These are phyloP conservation scores for Dryas iulia DNA, from an alignment of 1,140 invertebrate genomes.

Conservation along the genomic window DNA sequence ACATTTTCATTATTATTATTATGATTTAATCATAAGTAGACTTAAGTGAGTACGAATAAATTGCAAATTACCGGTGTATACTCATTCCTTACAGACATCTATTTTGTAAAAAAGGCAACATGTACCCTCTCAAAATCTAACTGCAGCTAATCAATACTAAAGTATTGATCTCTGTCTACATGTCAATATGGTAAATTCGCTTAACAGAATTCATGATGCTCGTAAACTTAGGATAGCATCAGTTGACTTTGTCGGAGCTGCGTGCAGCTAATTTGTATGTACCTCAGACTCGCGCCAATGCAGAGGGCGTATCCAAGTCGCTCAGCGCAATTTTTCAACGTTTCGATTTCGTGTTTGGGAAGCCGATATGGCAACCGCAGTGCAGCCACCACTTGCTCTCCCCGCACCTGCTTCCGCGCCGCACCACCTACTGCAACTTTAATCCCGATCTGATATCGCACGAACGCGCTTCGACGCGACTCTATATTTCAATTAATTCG, in stretches of 20 bases:
- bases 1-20: too few relatives aligned
- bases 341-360: slow-evolving; percentile 67
- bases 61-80: too few relatives aligned
- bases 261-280: slow-evolving; percentile 67
- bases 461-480: slow-evolving; percentile 62
- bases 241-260: slow-evolving; percentile 24
- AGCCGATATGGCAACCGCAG: slow-evolving; percentile 57
- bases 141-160: too few relatives aligned
- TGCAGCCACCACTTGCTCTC: slow-evolving; percentile 40
- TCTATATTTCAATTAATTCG: slow-evolving; percentile 76
- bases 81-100: too few relatives aligned
- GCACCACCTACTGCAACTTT: slow-evolving; percentile 61
- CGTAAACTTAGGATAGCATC: slow-evolving; percentile 29
- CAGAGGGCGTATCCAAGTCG: slow-evolving; percentile 64
- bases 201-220: slow-evolving; percentile 11
- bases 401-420: slow-evolving; percentile 56
- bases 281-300: slow-evolving; percentile 42
- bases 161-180: too few relatives aligned
- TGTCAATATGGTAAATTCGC: not conserved
- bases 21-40: too few relatives aligned
- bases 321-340: slow-evolving; percentile 75
- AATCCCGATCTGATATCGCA: slow-evolving; percentile 66
- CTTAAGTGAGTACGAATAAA: too few relatives aligned
- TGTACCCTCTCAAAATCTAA: too few relatives aligned
- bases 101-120: too few relatives aligned